phyloP scores from a whole-genome alignment of 2,888 invertebrate genomes.

The Drosophila borborema region DNA sequence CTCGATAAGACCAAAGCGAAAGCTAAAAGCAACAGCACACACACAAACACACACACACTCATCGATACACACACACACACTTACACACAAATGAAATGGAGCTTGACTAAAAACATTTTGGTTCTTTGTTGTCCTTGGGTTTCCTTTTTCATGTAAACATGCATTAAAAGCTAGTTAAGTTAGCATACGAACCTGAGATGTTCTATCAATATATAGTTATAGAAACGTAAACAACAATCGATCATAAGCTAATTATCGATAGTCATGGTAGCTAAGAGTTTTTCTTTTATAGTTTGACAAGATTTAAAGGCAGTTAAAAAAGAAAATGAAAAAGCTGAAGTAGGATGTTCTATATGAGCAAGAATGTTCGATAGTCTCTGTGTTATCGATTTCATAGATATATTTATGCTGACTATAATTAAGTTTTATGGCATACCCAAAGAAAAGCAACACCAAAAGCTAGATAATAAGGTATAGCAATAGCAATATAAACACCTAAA shows the following conservation, averaged over 20 bases:
- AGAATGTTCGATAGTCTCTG: no score
- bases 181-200: not conserved
- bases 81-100: slow-evolving; percentile 2
- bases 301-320: not conserved
- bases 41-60: not conserved
- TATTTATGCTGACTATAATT: not conserved
- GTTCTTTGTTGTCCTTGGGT: slow-evolving; percentile 23
- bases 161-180: slow-evolving; percentile 14
- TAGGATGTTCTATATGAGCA: no score
- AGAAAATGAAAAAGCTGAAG: no score
- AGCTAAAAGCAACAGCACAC: slow-evolving; percentile 6
- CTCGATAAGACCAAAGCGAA: slow-evolving; percentile 68
- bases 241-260: not conserved
- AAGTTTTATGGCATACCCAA: no score
- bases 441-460: not conserved
- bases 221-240: not conserved
- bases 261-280: not conserved
- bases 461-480: not conserved
- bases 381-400: no score
- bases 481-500: no score
- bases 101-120: slow-evolving; percentile 10
- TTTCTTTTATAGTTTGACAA: not conserved
- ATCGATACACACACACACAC: not conserved
- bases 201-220: not conserved
- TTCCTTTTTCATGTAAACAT: slow-evolving; percentile 28